Evolutionary conservation across 2,888 invertebrate species (phyloP), one percentile per base, ranked within the genome.

Genomic region (Neoaliturus tenellus): DNA sequence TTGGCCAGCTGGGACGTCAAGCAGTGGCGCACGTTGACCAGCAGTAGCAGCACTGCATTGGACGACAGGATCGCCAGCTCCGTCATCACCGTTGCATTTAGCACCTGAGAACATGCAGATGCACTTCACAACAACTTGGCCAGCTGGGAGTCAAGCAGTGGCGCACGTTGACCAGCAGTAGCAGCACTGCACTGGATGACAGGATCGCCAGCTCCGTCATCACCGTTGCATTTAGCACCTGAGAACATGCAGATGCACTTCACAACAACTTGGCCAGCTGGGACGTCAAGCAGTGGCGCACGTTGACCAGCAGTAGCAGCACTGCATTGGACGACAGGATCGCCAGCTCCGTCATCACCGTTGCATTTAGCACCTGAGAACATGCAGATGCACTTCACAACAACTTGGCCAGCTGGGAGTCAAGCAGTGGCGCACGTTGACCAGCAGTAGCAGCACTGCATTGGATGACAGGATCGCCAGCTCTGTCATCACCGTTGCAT

Each of bases 61-160:
- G 97, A 96, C 0, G 96, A 94, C 0, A 96, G 91, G 85, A 95
- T 94, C 4, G 96, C 95, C 14, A 97, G 92, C 88, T 97, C 97
- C 1, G 95, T 93, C 10, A 96, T 90, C 0, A 96, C 93, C 89
- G 95, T 94, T 0, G 93, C 94, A 78, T 92, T 94, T 33, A 92
- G 93, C 86, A 92, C 89, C 89, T 89, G 87, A 23, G 87, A 35
- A 35, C 35, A 35, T n/a, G n/a, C n/a, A n/a, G n/a, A n/a, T n/a
- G n/a, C 51, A 14, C 62, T 12, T 5, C 28, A 31, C 62, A 28
- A 31, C 31, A 81, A 69, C 62, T 80, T 69, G 78, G 51, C 86
- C 81, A 86, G 86, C 20, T 84, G 81, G 1, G 44, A 12, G 5
- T 75, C 78, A 81, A 75, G 25, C 81, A 75, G 41, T 94, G 94